These are phyloP conservation scores for Diogma glabrata DNA, from an alignment of 2,888 invertebrate species.

Conservation along the genomic window DNA sequence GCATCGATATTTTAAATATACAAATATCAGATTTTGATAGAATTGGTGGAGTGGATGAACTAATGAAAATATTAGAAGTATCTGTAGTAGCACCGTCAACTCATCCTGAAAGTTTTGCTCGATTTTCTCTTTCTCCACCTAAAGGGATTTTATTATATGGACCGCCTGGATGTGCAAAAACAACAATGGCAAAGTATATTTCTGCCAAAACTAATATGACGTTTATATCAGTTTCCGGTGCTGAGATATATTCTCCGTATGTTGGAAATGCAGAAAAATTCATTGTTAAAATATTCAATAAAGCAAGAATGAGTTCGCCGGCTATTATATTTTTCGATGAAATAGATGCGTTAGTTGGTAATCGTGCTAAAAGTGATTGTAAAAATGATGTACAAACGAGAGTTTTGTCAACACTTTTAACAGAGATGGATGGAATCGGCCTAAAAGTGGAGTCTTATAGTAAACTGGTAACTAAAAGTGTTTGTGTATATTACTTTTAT, in stretches of 20 bases:
- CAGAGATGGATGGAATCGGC: conserved; percentile 55
- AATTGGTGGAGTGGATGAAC: conserved; percentile 43
- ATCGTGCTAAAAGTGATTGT: conserved; percentile 25
- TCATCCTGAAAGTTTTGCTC: conserved; percentile 40
- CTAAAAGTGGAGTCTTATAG: conserved; percentile 12
- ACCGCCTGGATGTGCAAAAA: conserved; percentile 56
- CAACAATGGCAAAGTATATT: conserved; percentile 45
- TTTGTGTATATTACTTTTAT: no score
- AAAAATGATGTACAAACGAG: conserved; percentile 42
- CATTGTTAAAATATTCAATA: conserved; percentile 44
- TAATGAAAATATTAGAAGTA: conserved; percentile 41
- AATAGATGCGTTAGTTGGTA: conserved; percentile 43
- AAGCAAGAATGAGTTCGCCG: conserved; percentile 46
- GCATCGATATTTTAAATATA: conserved; percentile 35
- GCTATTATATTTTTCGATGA: conserved; percentile 52
- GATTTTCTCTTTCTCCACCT: conserved; percentile 44
- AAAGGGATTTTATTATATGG: conserved; percentile 48
- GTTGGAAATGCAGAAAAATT: conserved; percentile 52
- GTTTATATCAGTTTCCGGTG: conserved; percentile 45
- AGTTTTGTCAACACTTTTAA: conserved; percentile 47
- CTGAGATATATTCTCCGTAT: conserved; percentile 51
- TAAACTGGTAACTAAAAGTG: no score
- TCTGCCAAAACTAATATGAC: conserved; percentile 42
- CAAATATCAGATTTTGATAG: conserved; percentile 36
- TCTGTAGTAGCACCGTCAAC: conserved; percentile 46